Conservation (phyloP, 2,797 vertebrate genomes). For the Leptoclinus maculatus region DNA sequence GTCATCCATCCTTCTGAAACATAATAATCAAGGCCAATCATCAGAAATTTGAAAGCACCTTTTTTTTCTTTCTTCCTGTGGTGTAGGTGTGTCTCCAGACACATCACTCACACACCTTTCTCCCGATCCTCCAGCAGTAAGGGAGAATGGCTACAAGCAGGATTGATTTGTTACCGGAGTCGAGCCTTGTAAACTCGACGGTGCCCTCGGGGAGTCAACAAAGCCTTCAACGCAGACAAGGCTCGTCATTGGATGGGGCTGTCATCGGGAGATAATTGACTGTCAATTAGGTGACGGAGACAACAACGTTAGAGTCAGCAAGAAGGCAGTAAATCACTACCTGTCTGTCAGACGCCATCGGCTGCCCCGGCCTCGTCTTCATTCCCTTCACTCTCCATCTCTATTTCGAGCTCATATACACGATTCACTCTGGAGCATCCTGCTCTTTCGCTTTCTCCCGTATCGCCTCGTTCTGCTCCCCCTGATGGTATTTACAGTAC, state of each 20-base stretch:
- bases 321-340: slow-evolving; percentile 75
- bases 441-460: slow-evolving; percentile 20
- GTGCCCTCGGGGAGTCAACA: slow-evolving; percentile 60
- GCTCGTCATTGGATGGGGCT: slow-evolving; percentile 54
- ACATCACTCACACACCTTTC: slow-evolving; percentile 16
- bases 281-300: slow-evolving; percentile 76
- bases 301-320: slow-evolving; percentile 65
- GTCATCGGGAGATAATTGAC: slow-evolving; percentile 78
- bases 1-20: slow-evolving; percentile 40
- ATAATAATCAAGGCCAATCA: slow-evolving; percentile 50
- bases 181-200: slow-evolving; percentile 53
- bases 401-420: slow-evolving; percentile 5
- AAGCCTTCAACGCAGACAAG: slow-evolving; percentile 57
- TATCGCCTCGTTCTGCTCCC: not conserved
- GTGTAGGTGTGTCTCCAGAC: not conserved
- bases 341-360: slow-evolving; percentile 64
- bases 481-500: slow-evolving; percentile 42
- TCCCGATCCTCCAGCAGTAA: not conserved
- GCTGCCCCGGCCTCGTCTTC: slow-evolving; percentile 40
- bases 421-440: not conserved
- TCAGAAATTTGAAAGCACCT: slow-evolving; percentile 17
- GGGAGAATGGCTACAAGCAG: slow-evolving; percentile 36
- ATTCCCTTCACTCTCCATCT: slow-evolving; percentile 45
- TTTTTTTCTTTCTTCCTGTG: not conserved
- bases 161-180: slow-evolving; percentile 70